These are phyloP conservation scores for Anthonomus grandis DNA, from an alignment of 1,140 invertebrate genomes.

Conservation along the genomic window DNA sequence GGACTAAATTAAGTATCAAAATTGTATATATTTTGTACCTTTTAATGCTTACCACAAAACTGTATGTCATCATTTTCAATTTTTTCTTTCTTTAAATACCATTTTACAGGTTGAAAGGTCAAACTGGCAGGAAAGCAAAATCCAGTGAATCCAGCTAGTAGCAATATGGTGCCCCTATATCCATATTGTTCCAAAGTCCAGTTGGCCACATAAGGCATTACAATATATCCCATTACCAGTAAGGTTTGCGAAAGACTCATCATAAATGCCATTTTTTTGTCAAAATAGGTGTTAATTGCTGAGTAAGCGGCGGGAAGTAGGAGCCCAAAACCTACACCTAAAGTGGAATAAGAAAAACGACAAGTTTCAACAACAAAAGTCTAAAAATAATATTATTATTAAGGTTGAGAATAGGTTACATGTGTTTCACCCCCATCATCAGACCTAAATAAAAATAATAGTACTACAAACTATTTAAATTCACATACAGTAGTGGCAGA, in stretches of 20 bases:
- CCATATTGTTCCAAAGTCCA: constrained; percentile 53
- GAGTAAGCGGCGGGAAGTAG: constrained; percentile 57
- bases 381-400: no score
- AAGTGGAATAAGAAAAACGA: no score
- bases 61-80: background rate
- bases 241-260: constrained; percentile 59
- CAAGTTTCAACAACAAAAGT: no score
- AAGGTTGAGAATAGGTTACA: no score
- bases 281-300: constrained; percentile 58
- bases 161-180: constrained; percentile 1
- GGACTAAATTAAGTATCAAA: no score
- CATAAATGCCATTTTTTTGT: constrained; percentile 55
- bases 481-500: no score
- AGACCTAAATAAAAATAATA: no score
- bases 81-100: constrained; percentile 35
- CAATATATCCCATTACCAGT: constrained; percentile 56
- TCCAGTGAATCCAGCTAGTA: background rate
- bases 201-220: constrained; percentile 54
- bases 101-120: constrained; percentile 5
- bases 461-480: no score
- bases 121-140: background rate
- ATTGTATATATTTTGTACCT: no score
- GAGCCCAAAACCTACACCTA: constrained; percentile 55
- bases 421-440: no score
- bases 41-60: no score